Base-by-base conservation (phyloP, 2,797 vertebrate genomes). In the Columba guinea region DNA sequence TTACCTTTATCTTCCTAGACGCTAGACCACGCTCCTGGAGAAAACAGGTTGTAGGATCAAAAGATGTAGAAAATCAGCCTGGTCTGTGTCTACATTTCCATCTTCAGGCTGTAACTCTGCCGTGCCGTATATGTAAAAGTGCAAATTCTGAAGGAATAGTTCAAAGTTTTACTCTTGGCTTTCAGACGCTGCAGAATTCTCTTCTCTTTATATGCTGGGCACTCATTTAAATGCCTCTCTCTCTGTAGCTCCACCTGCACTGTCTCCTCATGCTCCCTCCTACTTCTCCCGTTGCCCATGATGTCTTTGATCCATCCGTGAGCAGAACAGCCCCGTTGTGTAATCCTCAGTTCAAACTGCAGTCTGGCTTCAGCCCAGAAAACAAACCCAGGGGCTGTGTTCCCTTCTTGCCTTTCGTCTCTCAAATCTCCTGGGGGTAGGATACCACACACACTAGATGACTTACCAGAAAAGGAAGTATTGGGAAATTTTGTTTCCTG, bases 401-500 rank as follows among this genome's bases (percentile, higher is more conserved):
- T 44, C 26, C 59, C 68, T 70, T 35, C 67, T 53, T 77, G 65
- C 76, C 76, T 87, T 89, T 88, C 4, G 18, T 79, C 56, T 73
- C 69, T 62, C 56, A 48, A 0, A 11, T 65, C 69, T 56, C 62
- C 53, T 10, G 51, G 32, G 89, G 76, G 69, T 74, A 76, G 62
- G 62, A 87, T 59, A 73, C 90, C 88, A 95, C 88, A 86, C 85
- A 49, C 46, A 21, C 60, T 48, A 6, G 32, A 51, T 17, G 51
- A 88, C 70, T 94, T 93, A 95, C 63, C 80, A 93, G 92, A 94
- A 94, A 65, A 92, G 86, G 86, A 96, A 96, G 63, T 49, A 76
- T 82, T 94, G 83, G 63, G 94, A 91, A 95, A 93, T 87, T 62
- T 84, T 82, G 80, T 84, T 95, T 96, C 80, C 92, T 96, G 80